Conservation (phyloP, 2,888 invertebrate species). For the Caenorhabditis sp. region DNA sequence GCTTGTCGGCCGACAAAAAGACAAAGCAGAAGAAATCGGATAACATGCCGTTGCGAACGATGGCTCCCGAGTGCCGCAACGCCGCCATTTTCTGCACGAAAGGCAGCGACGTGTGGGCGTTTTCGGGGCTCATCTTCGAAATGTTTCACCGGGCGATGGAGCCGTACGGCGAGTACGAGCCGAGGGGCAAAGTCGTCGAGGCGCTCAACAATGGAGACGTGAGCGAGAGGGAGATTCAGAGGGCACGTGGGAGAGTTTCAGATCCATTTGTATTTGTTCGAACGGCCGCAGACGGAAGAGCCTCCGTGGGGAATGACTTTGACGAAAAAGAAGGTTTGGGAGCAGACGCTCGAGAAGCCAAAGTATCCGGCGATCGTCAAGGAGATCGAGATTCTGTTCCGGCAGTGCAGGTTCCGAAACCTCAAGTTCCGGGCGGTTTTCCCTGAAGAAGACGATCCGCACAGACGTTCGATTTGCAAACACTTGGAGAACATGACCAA, state of each 20-base stretch:
- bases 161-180: conserved; percentile 12
- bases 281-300: neutral
- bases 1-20: neutral
- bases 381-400: conserved; percentile 2
- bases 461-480: neutral
- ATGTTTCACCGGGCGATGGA: conserved; percentile 5
- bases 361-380: neutral
- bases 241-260: neutral
- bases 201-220: neutral
- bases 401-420: conserved; percentile 13
- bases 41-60: neutral
- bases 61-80: no score
- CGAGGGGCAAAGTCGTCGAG: neutral
- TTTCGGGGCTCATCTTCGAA: conserved; percentile 13
- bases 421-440: conserved; percentile 1
- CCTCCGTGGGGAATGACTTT: neutral
- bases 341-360: neutral
- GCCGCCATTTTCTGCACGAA: neutral
- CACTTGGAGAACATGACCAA: neutral
- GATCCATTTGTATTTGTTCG: conserved; percentile 12
- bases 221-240: neutral
- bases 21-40: neutral
- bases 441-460: neutral
- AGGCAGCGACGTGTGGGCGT: conserved; percentile 12
- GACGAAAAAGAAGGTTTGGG: no score